Conservation (phyloP, 2,888 invertebrate species). For the Cryptus armator region DNA sequence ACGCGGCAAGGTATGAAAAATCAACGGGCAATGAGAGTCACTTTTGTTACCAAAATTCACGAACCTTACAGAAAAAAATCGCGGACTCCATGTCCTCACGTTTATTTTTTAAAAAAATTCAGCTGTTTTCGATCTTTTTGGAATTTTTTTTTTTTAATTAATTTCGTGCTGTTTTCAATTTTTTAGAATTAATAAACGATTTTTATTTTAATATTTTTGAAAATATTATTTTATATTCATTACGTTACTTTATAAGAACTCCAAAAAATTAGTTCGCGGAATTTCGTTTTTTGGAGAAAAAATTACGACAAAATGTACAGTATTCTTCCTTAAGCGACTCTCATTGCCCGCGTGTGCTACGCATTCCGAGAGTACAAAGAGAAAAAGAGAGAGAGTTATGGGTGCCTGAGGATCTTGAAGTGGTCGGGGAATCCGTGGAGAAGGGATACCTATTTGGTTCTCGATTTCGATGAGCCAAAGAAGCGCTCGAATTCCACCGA, state of each 20-base stretch:
- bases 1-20: not conserved
- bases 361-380: not conserved
- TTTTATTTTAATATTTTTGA: no score
- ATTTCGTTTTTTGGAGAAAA: no score
- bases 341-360: not conserved
- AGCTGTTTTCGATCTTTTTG: not conserved
- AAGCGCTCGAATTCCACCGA: not conserved
- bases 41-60: not conserved
- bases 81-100: not conserved
- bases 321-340: not conserved
- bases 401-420: not conserved
- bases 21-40: not conserved
- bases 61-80: not conserved
- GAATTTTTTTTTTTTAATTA: no score
- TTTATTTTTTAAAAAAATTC: not conserved
- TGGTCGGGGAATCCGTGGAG: not conserved
- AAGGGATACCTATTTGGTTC: not conserved
- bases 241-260: no score
- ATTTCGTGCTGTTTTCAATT: no score
- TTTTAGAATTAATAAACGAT: no score
- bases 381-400: conserved; percentile 3
- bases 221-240: no score
- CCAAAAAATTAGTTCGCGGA: no score
- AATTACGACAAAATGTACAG: no score
- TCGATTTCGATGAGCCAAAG: conserved; percentile 12